Percentiles rank a stretch among this genome's conserved stretches.
Conservation (phyloP, 2,888 invertebrate species). For the Standfussiana lucernea region DNA sequence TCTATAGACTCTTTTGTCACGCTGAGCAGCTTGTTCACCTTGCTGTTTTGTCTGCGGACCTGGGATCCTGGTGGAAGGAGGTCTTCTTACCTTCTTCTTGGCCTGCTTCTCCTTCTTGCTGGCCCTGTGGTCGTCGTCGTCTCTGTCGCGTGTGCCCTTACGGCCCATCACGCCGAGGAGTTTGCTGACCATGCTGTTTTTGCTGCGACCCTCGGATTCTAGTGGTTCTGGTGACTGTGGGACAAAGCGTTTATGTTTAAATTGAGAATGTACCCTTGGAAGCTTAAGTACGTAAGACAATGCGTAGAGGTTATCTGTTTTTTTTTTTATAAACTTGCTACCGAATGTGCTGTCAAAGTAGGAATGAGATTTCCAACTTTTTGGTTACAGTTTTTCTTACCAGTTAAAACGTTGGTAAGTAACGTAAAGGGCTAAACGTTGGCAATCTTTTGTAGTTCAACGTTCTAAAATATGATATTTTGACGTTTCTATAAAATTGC, state of each 20-base stretch:
- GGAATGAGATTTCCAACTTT: not conserved
- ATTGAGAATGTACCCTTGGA: not conserved
- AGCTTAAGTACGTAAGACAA: no score
- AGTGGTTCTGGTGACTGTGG: conserved; percentile 79
- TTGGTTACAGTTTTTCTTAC: no score
- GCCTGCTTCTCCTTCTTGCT: conserved; percentile 79
- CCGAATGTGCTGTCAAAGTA: not conserved
- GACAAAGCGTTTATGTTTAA: not conserved
- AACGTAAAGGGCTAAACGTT: no score
- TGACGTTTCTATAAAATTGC: not conserved
- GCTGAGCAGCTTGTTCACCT: not conserved
- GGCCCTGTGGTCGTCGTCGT: conserved; percentile 80
- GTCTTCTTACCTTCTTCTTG: conserved; percentile 82
- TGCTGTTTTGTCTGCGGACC: conserved; percentile 42
- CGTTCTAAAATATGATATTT: no score
- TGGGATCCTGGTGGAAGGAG: not conserved
- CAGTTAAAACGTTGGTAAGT: no score
- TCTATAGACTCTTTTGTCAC: conserved; percentile 67
- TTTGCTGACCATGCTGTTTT: conserved; percentile 88
- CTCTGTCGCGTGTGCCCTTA: conserved; percentile 75
- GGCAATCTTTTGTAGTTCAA: no score
- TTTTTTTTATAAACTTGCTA: no score
- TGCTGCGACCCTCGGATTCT: conserved; percentile 74
- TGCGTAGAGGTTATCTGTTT: not conserved
- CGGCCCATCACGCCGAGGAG: conserved; percentile 88